These are phyloP conservation scores for Caenorhabditis macrosperma DNA, from an alignment of 2,888 invertebrate species.

Conservation along the genomic window DNA sequence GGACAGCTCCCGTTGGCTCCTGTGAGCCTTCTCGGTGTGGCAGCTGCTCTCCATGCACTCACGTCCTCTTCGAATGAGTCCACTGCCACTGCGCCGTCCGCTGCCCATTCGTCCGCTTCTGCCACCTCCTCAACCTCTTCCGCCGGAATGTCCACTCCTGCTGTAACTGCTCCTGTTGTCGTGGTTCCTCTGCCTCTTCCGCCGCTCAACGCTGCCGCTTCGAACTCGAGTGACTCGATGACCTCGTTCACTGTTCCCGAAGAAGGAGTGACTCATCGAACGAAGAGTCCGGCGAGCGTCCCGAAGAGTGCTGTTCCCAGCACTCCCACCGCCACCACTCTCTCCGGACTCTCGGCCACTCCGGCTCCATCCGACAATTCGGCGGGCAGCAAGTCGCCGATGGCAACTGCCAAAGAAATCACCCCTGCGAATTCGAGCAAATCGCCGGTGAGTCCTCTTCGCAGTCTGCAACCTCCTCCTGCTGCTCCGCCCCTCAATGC, in stretches of 20 bases:
- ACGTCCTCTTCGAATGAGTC: no score
- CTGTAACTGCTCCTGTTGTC: not conserved
- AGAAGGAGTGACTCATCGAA: not conserved
- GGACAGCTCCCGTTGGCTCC: not conserved
- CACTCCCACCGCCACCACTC: slow-evolving; percentile 40
- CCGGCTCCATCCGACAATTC: not conserved
- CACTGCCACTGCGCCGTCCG: not conserved
- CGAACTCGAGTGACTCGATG: slow-evolving; percentile 27
- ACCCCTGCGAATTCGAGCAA: not conserved
- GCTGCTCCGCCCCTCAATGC: slow-evolving; percentile 4
- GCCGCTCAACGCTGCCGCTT: not conserved
- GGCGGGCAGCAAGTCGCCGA: not conserved
- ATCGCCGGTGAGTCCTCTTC: slow-evolving; percentile 18
- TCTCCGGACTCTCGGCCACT: slow-evolving; percentile 16
- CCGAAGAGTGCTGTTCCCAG: not conserved
- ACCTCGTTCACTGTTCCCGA: slow-evolving; percentile 35
- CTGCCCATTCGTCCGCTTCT: no score
- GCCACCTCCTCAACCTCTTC: no score
- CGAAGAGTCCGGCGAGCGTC: not conserved
- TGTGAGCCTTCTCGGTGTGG: slow-evolving; percentile 26
- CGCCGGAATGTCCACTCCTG: not conserved
- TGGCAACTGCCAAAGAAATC: slow-evolving; percentile 23
- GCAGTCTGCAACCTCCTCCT: slow-evolving; percentile 13
- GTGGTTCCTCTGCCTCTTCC: not conserved
- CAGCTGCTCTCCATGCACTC: slow-evolving; percentile 25